phyloP scores from a whole-genome alignment of 2,888 invertebrate species.

The Pammene fasciana region DNA sequence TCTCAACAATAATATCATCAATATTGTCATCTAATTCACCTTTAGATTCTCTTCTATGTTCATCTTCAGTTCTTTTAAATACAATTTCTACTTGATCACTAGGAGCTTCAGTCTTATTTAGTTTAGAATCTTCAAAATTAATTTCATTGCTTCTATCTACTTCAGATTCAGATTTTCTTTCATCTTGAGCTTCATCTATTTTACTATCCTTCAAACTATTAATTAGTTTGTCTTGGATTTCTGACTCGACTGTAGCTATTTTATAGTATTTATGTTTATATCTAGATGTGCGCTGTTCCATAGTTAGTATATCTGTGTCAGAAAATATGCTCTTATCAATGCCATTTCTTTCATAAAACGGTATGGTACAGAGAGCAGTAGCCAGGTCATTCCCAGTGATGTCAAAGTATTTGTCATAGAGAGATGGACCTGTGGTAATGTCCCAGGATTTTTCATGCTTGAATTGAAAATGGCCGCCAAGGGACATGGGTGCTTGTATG shows the following conservation, averaged over 20 bases:
- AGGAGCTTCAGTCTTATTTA: conserved; percentile 30
- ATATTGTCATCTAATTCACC: conserved; percentile 41
- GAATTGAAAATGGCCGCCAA: conserved; percentile 80
- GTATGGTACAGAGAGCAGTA: conserved; percentile 68
- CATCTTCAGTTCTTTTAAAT: conserved; percentile 15
- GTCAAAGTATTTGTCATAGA: conserved; percentile 77
- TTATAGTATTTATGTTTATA: conserved; percentile 74
- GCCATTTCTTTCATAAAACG: conserved; percentile 73
- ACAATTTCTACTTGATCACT: conserved; percentile 31
- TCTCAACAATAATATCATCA: conserved; percentile 44
- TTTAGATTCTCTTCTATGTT: conserved; percentile 25
- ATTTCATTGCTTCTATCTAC: conserved; percentile 36
- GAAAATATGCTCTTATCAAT: conserved; percentile 63
- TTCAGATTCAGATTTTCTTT: conserved; percentile 38
- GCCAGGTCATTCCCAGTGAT: conserved; percentile 70
- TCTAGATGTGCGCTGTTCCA: conserved; percentile 70
- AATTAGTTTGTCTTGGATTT: conserved; percentile 61
- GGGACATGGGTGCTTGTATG: conserved; percentile 67
- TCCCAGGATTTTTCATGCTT: conserved; percentile 81
- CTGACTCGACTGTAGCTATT: conserved; percentile 64
- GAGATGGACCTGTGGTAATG: conserved; percentile 61
- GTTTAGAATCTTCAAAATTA: conserved; percentile 28
- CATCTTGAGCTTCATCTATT: conserved; percentile 36
- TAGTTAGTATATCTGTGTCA: conserved; percentile 66
- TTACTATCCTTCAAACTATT: conserved; percentile 50